Percentiles rank a stretch among this genome's conserved stretches.
Conservation (phyloP, 2,888 invertebrate species). For the Aromia moschata region DNA sequence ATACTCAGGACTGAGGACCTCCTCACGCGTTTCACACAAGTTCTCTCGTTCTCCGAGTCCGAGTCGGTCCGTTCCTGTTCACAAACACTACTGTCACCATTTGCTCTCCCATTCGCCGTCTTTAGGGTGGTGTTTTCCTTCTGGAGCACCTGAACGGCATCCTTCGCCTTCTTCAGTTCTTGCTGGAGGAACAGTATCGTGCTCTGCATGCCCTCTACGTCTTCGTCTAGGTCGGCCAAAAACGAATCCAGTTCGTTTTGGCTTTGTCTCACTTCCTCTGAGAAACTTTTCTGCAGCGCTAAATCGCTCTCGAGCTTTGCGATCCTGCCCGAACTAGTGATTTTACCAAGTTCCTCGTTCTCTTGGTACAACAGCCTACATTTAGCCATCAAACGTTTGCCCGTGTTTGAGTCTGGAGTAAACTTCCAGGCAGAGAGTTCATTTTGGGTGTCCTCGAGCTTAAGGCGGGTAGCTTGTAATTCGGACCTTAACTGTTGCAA, state of each 20-base stretch:
- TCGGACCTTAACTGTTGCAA: slow-evolving; percentile 92
- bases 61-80: slow-evolving; percentile 64
- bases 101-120: slow-evolving; percentile 47
- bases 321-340: slow-evolving; percentile 93
- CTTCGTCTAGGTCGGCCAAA: slow-evolving; percentile 94
- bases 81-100: slow-evolving; percentile 55
- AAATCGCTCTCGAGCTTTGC: slow-evolving; percentile 96
- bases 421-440: slow-evolving; percentile 99
- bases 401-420: slow-evolving; percentile 98
- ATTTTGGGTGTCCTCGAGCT: slow-evolving; percentile 95
- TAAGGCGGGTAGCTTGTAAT: slow-evolving; percentile 86
- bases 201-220: slow-evolving; percentile 98
- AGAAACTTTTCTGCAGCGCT: slow-evolving; percentile 93
- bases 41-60: slow-evolving; percentile 63
- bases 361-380: slow-evolving; percentile 94
- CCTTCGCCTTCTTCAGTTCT: slow-evolving; percentile 86
- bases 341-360: slow-evolving; percentile 96
- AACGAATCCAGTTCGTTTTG: slow-evolving; percentile 97
- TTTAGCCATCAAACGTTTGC: slow-evolving; percentile 97
- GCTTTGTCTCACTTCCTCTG: slow-evolving; percentile 95
- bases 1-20: slow-evolving; percentile 77
- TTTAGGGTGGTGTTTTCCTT: slow-evolving; percentile 65
- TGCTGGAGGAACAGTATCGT: slow-evolving; percentile 94
- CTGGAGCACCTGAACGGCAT: slow-evolving; percentile 68
- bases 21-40: slow-evolving; percentile 72